Base-by-base conservation (phyloP, 2,888 invertebrate species). In the Exephanes ischioxanthus region DNA sequence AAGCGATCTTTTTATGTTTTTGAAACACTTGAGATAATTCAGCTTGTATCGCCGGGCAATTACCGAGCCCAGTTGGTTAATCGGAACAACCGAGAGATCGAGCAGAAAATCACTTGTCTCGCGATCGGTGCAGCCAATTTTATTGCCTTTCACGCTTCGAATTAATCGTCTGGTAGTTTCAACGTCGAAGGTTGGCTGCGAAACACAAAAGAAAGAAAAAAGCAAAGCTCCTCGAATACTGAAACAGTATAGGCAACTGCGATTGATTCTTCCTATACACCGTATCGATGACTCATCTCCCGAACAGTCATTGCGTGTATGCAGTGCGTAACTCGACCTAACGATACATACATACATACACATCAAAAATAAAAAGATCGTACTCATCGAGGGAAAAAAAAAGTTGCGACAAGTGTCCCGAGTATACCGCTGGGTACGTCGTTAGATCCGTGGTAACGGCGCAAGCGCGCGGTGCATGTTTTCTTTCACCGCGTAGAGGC, bases 271-370 rank as follows among this genome's bases (percentile, higher is more conserved):
- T 61, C 30, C 22, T 33, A 48, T n/a, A 26, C 30, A 14, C 5
- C 45, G 26, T 16, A 63, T 75, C 48, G 73, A 63, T 75, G 73
- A 75, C 61, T 75, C 73, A 75, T 63, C n/a, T 26, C 26, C 30
- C 26, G 45, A 48, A 4, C 9, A 48, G n/a, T n/a, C 45, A 61
- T 22, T 58, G 48, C 48, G 61, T 75, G 26, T 67, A 37, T 41
- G 19, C 19, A 67, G 67, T 41, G 41, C 37, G 41, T 41, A 71
- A 55, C 53, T n/a, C 33, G 37, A 55, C 55, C 16, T 11, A 37
- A 4, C 22, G 9, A 14, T 26, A 22, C 26, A 14, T 61, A 45
- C 3, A 45, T 16, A 41, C 41, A 45, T 45, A 3, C 45, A 16
- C 16, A 45, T 45, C 0, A 45, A 45, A 45, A 45, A 45, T 48